These are phyloP conservation scores for Montipora sp. DNA, from an alignment of 64 coral and sea anemone species.

Conservation along the genomic window DNA sequence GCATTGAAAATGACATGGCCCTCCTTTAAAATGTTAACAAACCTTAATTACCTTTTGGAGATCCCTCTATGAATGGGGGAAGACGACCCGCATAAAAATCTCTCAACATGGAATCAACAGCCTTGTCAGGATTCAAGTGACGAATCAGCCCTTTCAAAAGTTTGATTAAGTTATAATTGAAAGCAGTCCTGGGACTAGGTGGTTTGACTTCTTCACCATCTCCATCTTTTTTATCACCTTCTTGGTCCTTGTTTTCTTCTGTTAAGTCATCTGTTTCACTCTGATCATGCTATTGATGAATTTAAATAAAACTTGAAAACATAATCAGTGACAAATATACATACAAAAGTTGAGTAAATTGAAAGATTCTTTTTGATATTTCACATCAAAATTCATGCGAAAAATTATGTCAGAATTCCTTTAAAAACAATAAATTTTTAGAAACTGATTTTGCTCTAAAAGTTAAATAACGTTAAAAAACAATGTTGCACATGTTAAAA, in stretches of 20 bases:
- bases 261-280: conserved; percentile 35
- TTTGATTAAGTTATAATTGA: conserved; percentile 52
- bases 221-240: conserved; percentile 16
- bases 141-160: conserved; percentile 57
- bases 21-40: too few species aligned
- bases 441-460: too few species aligned
- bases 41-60: conserved; percentile 47
- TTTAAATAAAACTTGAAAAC: neutral
- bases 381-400: too few species aligned
- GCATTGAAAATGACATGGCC: too few species aligned
- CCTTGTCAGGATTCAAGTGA: conserved; percentile 74
- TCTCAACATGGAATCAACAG: conserved; percentile 62
- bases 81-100: too few species aligned
- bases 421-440: too few species aligned
- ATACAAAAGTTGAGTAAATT: too few species aligned
- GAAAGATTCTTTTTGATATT: too few species aligned
- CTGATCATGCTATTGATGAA: conserved; percentile 9
- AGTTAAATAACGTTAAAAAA: too few species aligned
- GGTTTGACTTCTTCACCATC: conserved; percentile 4
- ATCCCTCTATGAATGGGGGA: too few species aligned
- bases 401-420: too few species aligned
- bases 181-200: conserved; percentile 50
- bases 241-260: conserved; percentile 33
- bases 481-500: too few species aligned
- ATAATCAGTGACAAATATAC: neutral